Evolutionary conservation across 2,113 vertebrate species (phyloP), one percentile per base, ranked within the genome.

Genomic region (Myotis davidii): DNA sequence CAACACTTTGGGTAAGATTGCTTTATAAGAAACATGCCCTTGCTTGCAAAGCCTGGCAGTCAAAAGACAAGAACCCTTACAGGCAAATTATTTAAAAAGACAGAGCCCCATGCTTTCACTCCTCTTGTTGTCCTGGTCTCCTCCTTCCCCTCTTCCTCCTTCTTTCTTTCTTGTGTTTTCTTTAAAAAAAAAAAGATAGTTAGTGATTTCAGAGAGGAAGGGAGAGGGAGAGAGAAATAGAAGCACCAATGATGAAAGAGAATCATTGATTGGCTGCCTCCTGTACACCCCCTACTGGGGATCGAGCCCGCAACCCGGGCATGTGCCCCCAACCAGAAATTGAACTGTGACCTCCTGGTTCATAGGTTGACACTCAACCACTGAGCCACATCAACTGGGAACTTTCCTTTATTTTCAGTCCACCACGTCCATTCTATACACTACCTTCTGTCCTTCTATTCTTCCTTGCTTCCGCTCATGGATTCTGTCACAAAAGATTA

Each of bases 21-120:
- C 45, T 73, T 37, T 48, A 88, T 70, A 52, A 82, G 59, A 94
- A 94, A 56, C 45, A 76, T 29, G 78, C 77, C 70, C 59, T 96
- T 87, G 52, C 48, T 92, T 93, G 69, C n/a, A 61, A 92, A 90
- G 37, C 9, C 52, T 79, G 85, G 27, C 74, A 27, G 61, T 81
- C 54, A 79, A 61, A 84, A 50, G 32, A 69, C 18, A 64, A 59
- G 21, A 27, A 59, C 25, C 25, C 9, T 73, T 65, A 17, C 3
- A 16, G 16, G 23, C 32, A 54, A 77, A 79, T 54, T 77, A 64
- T 86, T 81, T 52, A 70, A 69, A 82, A 85, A 87, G 42, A 67
- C 29, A 67, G 2, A 76, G 61, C 32, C 56, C 42, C 7, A 2
- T 70, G 25, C 14, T 82, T 25, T 34, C 37, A 83, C 7, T n/a